Conservation (phyloP, 2,888 invertebrate genomes). For the Pheosia tremula region DNA sequence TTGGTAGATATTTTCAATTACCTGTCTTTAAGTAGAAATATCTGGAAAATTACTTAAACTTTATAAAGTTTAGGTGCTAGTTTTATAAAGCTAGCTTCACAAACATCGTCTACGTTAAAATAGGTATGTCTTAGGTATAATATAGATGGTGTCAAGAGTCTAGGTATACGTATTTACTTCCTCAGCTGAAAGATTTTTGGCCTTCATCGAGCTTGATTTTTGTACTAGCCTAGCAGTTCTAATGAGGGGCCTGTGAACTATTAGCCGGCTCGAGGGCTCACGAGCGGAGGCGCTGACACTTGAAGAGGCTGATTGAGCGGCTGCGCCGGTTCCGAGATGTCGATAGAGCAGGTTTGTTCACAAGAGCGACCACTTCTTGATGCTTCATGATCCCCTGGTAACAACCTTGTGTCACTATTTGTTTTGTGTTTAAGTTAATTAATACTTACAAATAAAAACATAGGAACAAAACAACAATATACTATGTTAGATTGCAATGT, state of each 20-base stretch:
- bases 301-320: constrained; percentile 47
- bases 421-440: not conserved
- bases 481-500: not conserved
- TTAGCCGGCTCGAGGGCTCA: constrained; percentile 38
- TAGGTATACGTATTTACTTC: no score
- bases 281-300: constrained; percentile 53
- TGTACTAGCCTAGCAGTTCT: constrained; percentile 6
- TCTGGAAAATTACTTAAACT: not conserved
- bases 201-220: not conserved
- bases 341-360: constrained; percentile 54
- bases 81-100: not conserved
- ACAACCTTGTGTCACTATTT: not conserved
- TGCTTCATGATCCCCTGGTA: not conserved
- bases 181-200: no score
- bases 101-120: not conserved
- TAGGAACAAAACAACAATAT: not conserved
- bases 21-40: not conserved
- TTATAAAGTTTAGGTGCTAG: not conserved
- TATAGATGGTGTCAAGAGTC: no score
- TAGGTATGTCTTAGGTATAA: not conserved
- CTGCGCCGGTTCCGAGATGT: constrained; percentile 41
- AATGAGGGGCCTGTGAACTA: constrained; percentile 39
- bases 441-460: not conserved
- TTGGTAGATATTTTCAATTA: not conserved
- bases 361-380: constrained; percentile 13